Evolutionary conservation across 2,888 invertebrate genomes (phyloP), one percentile per base, ranked within the genome.

Genomic region (Drosophila basisetae): DNA sequence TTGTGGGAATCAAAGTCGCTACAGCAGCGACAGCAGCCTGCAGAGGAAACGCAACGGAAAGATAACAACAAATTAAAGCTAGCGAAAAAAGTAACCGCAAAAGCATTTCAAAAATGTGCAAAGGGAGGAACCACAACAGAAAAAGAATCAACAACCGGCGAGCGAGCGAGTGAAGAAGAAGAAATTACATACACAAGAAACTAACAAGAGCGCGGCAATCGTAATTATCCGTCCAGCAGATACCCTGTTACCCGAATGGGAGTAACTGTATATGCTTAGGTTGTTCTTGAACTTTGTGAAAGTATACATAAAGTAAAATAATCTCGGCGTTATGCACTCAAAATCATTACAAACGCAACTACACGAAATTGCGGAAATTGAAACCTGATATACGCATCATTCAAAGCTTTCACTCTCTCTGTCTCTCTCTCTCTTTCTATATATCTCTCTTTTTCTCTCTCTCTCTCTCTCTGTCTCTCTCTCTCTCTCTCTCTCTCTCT

Each of bases 81-180:
- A 79, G 68, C 55, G 47, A 71, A 67, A 70, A 63, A 72, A 73
- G 63, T 68, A 79, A 84, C 72, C 70, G 72, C 80, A 71, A 69
- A 83, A 76, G 68, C 76, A 88, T 80, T 87, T 81, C 55, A 84
- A 83, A 88, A 80, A 85, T 85, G 61, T 64, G 75, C 50, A 70
- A 58, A 63, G 76, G 80, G 59, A 61, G 73, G 25, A 73, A 71
- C 55, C 49, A 66, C 52, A 69, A 59, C 73, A 76, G 58, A 82
- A 72, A 73, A 68, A 56, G 64, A 82, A 73, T 52, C 67, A 68
- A 58, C 62, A 70, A 69, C 28, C 37, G 52, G 28, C 47, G 53
- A 64, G 33, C 33, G 53, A 64, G 30, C 33, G 33, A 60, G 25
- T 43, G 60, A 68, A 61, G 25, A 33, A 53, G 30, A 22, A 49